These are phyloP conservation scores for Caerostris darwini DNA, from an alignment of 1,140 invertebrate species.

Conservation along the genomic window DNA sequence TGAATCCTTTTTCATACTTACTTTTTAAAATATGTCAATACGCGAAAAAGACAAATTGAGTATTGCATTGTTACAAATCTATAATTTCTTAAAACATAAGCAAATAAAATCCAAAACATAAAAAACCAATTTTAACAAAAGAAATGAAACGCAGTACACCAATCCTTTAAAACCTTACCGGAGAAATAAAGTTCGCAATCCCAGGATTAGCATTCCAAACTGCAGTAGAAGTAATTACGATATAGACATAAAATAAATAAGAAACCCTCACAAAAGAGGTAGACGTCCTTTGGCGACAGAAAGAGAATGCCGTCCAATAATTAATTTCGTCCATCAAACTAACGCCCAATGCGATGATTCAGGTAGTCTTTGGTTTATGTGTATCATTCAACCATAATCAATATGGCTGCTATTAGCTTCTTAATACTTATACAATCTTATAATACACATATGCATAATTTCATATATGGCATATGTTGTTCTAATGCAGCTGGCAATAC, in stretches of 20 bases:
- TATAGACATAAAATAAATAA: too few species aligned
- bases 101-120: background rate
- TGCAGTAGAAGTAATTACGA: background rate
- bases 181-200: background rate
- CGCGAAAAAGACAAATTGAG: too few species aligned
- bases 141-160: background rate
- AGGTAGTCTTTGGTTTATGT: background rate
- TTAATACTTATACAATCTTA: too few species aligned
- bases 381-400: constrained; percentile 3
- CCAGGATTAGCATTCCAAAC: background rate
- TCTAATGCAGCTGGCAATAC: too few species aligned
- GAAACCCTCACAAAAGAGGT: background rate
- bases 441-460: too few species aligned
- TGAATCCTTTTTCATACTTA: too few species aligned
- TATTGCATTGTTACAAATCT: too few species aligned
- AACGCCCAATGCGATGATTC: background rate
- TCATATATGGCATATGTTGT: too few species aligned
- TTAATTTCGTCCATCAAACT: constrained; percentile 2
- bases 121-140: background rate
- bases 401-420: background rate
- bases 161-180: background rate
- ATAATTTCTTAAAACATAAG: background rate
- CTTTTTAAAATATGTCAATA: too few species aligned
- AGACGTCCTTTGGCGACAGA: background rate
- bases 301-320: background rate